These are phyloP conservation scores for Bhutanitis thaidina DNA, from an alignment of 2,888 invertebrate genomes.

Conservation along the genomic window DNA sequence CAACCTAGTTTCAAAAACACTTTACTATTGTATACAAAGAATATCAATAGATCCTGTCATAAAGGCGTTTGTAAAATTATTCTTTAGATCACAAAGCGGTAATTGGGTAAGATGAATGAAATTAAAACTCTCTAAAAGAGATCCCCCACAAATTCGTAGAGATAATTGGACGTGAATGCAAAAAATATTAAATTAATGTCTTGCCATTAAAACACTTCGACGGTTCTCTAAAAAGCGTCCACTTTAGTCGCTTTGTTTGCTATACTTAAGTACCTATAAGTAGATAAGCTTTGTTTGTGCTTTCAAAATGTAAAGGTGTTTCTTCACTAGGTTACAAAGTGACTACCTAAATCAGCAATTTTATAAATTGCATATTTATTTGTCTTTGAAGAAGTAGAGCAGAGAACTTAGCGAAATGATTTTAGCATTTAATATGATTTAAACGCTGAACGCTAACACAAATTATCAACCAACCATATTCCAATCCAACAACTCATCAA, in stretches of 20 bases:
- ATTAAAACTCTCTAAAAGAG: slow-evolving; percentile 50
- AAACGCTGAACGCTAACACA: no score
- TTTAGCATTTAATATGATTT: no score
- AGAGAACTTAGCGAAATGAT: no score
- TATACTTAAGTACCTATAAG: slow-evolving; percentile 18
- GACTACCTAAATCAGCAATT: no score
- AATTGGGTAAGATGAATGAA: slow-evolving; percentile 49
- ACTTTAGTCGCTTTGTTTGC: slow-evolving; percentile 52
- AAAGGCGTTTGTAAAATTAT: not conserved
- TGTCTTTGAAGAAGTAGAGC: no score
- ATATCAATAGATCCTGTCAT: no score
- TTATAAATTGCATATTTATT: no score
- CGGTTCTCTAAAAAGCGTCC: slow-evolving; percentile 61
- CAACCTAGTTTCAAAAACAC: no score
- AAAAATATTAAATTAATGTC: slow-evolving; percentile 69
- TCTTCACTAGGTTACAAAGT: not conserved
- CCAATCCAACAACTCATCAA: no score
- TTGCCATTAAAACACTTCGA: slow-evolving; percentile 66
- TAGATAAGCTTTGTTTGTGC: slow-evolving; percentile 7
- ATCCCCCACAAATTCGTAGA: slow-evolving; percentile 38
- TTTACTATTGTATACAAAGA: no score
- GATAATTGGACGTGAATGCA: slow-evolving; percentile 64
- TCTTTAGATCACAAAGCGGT: slow-evolving; percentile 30
- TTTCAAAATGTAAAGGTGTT: not conserved
- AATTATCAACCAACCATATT: no score